Evolutionary conservation across 2,888 invertebrate genomes (phyloP).

Genomic region (Rhorus exstirpatorius): DNA sequence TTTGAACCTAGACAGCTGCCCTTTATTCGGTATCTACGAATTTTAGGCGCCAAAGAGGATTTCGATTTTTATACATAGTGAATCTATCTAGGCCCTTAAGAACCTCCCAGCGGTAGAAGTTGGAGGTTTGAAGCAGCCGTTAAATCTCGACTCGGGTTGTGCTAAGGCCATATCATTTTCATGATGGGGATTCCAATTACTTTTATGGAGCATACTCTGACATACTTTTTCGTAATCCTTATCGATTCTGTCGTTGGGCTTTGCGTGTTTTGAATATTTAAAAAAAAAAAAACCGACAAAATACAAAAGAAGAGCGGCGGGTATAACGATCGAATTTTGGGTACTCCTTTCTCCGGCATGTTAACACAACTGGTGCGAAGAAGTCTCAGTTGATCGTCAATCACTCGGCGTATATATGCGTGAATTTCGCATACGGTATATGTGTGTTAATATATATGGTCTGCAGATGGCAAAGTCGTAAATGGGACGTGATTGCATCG

Average conservation of each 20-base stretch:
- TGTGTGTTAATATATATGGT: conserved; percentile 5
- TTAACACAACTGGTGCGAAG: not conserved
- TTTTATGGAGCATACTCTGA: conserved; percentile 12
- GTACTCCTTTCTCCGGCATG: not conserved
- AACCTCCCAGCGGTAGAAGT: too few species aligned
- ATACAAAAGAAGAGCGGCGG: not conserved
- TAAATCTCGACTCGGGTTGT: too few species aligned
- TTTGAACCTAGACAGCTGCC: too few species aligned
- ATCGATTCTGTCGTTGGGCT: not conserved
- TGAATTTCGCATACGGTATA: not conserved
- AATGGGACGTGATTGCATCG: conserved; percentile 65
- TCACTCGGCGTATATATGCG: not conserved
- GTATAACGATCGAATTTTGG: conserved; percentile 15
- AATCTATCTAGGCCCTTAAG: too few species aligned
- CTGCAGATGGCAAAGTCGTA: conserved; percentile 55
- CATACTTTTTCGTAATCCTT: not conserved
- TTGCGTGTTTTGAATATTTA: not conserved
- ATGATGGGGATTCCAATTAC: not conserved
- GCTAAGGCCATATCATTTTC: too few species aligned
- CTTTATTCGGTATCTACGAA: too few species aligned
- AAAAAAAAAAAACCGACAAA: not conserved
- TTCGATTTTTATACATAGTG: too few species aligned
- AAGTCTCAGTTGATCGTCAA: conserved; percentile 19
- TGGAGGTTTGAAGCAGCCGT: too few species aligned
- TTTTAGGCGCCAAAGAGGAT: too few species aligned